Base-by-base conservation (phyloP, 2,113 vertebrate species). In the Labrus mixtus region DNA sequence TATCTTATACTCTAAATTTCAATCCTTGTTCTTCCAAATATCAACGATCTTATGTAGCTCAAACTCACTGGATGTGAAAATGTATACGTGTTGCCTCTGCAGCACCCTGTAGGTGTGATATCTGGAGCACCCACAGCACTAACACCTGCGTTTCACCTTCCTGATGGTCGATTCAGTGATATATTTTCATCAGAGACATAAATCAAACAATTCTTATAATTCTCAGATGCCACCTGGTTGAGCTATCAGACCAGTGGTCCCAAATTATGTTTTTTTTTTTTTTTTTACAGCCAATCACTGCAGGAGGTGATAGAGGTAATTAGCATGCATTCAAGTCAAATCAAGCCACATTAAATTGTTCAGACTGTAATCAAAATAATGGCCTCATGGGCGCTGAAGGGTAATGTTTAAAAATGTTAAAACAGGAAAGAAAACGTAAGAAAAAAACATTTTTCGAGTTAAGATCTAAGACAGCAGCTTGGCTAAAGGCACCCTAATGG, bases 311-410 rank as follows among this genome's bases (percentile, higher is more conserved):
- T 64, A 62, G 62, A 60, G 36, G 67, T 62, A 62, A 66, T 79
- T 76, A 72, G 51, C 72, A 29, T 41, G 7, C 54, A 39, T 56
- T 69, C 76, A 23, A 57, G 80, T 58, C 63, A 63, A 69, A 82
- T 72, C 60, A 59, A 66, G 61, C 69, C 67, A 58, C 20, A 61
- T 75, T 19, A 23, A 70, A 66, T 59, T 65, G 33, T 15, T 22
- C 15, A 39, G 54, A 16, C 13, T 56, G 67, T 41, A 81, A 62
- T 82, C 55, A 61, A 29, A 12, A 3, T 58, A 45, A 68, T 16
- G 13, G 41, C 56, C 48, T 41, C 43, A 56, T 72, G 43, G 45
- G 43, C 13, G 56, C 50, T 6, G 6, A 8, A n/a, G 29, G 29
- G 51, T 25, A 59, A 57, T 25, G 10, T 51, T 69, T n/a, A 56